Conservation (phyloP, 2,113 vertebrate species). For the Glaucidium brasilianum region DNA sequence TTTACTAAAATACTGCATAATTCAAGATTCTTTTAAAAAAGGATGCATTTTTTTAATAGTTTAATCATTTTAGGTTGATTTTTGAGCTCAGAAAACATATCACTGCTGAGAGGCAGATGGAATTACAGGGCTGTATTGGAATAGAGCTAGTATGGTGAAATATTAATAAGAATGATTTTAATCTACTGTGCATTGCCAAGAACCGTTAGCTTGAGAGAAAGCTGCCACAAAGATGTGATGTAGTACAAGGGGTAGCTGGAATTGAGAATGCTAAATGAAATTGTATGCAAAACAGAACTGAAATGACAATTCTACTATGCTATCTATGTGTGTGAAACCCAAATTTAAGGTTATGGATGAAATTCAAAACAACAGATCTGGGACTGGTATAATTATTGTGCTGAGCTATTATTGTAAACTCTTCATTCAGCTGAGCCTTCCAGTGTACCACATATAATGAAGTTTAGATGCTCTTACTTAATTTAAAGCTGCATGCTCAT, state of each 20-base stretch:
- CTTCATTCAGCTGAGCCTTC: conserved; percentile 37
- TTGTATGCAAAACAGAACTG: background rate
- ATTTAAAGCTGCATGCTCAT: conserved; percentile 38
- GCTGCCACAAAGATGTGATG: background rate
- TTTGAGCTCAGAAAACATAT: background rate
- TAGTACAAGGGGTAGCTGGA: conserved; percentile 19
- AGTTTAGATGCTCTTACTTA: conserved; percentile 53
- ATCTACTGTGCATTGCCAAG: background rate
- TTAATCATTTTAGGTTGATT: background rate
- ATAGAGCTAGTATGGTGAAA: background rate
- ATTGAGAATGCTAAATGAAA: conserved; percentile 3
- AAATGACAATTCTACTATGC: conserved; percentile 39
- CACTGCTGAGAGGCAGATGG: background rate
- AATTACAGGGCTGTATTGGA: background rate
- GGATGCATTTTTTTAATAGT: background rate
- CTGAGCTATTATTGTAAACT: conserved; percentile 19
- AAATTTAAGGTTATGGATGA: conserved; percentile 38
- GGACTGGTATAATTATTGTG: conserved; percentile 1
- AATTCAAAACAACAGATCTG: conserved; percentile 29
- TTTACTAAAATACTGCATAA: background rate
- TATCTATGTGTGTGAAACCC: background rate
- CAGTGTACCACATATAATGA: conserved; percentile 23
- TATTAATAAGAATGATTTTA: background rate
- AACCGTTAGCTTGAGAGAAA: background rate
- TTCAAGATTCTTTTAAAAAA: background rate